These are phyloP conservation scores for Papilio aristodemus DNA, from an alignment of 1,140 invertebrate species.

Conservation along the genomic window DNA sequence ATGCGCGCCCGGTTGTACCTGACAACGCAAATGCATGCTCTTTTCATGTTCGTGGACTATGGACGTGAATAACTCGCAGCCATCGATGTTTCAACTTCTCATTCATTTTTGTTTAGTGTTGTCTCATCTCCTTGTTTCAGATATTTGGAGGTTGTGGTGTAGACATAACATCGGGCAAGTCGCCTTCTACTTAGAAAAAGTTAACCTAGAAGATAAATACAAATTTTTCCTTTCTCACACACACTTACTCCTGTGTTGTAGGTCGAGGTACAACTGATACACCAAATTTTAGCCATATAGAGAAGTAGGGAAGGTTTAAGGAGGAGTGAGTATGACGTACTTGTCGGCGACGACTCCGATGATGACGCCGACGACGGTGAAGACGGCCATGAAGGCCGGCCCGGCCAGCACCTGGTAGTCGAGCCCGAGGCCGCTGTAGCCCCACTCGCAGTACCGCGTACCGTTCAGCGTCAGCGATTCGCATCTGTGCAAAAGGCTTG, in stretches of 20 bases:
- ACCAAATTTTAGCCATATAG: too few relatives aligned
- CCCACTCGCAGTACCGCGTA: conserved; percentile 91
- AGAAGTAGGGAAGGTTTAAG: too few relatives aligned
- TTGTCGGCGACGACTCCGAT: conserved; percentile 93
- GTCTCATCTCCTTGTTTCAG: too few relatives aligned
- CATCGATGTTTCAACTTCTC: too few relatives aligned
- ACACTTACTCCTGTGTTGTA: too few relatives aligned
- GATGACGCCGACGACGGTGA: conserved; percentile 91
- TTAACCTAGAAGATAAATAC: too few relatives aligned
- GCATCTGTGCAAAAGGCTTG: conserved; percentile 80
- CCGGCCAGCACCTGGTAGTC: conserved; percentile 96
- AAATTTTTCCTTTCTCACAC: too few relatives aligned
- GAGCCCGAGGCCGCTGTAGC: conserved; percentile 94
- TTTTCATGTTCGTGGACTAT: neutral
- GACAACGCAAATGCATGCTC: conserved; percentile 22
- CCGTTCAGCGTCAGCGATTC: conserved; percentile 84
- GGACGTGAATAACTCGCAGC: neutral
- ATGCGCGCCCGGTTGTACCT: conserved; percentile 87
- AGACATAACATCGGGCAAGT: too few relatives aligned
- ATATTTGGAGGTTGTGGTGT: too few relatives aligned
- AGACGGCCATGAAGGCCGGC: conserved; percentile 94
- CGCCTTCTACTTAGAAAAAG: too few relatives aligned
- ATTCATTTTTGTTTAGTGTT: too few relatives aligned
- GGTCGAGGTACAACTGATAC: too few relatives aligned
- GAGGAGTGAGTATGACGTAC: conserved; percentile 45